phyloP scores from a whole-genome alignment of 2,888 invertebrate species.

The Ecdyonurus torrentis region DNA sequence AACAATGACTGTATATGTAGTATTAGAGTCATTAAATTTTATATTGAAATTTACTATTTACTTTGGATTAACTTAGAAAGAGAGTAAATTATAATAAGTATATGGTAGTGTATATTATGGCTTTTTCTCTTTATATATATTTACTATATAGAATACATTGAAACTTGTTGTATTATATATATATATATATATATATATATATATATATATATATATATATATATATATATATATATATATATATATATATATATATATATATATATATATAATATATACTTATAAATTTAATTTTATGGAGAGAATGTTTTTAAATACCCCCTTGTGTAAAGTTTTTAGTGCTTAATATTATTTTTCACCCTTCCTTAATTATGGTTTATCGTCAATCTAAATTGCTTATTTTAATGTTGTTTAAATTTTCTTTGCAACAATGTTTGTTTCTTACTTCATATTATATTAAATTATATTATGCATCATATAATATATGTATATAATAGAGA shows the following conservation, averaged over 20 bases:
- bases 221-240: neutral
- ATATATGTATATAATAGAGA: too few relatives aligned
- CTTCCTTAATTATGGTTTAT: neutral
- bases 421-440: neutral
- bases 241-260: neutral
- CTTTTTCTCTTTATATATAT: too few relatives aligned
- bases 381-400: neutral
- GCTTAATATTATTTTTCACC: neutral
- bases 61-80: too few relatives aligned
- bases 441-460: too few relatives aligned
- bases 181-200: neutral
- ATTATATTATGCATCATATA: too few relatives aligned
- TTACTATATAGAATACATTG: too few relatives aligned
- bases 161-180: neutral
- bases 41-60: too few relatives aligned
- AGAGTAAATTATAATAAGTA: too few relatives aligned
- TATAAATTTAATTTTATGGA: too few relatives aligned
- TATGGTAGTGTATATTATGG: too few relatives aligned
- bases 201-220: neutral
- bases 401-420: neutral
- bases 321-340: neutral
- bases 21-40: too few relatives aligned
- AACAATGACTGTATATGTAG: too few relatives aligned
- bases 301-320: neutral
- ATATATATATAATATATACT: neutral